Conservation (phyloP, 2,797 vertebrate genomes). For the Anguilla marmorata region DNA sequence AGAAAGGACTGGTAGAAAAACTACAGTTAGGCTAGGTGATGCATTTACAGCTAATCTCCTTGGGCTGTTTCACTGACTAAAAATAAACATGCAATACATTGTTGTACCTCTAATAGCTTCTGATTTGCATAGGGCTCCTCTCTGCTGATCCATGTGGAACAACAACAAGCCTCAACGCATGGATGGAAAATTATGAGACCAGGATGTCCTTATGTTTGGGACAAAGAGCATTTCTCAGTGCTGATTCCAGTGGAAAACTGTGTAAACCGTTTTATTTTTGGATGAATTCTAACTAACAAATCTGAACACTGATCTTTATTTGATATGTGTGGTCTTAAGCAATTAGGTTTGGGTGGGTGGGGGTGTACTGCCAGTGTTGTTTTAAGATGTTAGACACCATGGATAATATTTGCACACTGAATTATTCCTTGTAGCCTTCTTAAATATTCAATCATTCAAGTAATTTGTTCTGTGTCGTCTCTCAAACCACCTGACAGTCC, state of each 20-base stretch:
- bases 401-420: neutral
- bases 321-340: neutral
- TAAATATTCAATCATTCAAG: neutral
- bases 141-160: neutral
- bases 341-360: neutral
- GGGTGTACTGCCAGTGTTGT: neutral
- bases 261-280: neutral
- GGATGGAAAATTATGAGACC: neutral
- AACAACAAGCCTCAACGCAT: neutral
- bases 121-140: slow-evolving; percentile 11
- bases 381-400: neutral
- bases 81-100: slow-evolving; percentile 33
- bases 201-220: neutral
- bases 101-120: slow-evolving; percentile 27
- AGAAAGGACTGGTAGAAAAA: neutral
- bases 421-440: neutral
- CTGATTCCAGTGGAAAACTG: neutral
- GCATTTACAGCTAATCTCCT: neutral
- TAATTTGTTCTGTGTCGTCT: neutral
- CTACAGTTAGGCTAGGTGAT: neutral
- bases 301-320: neutral
- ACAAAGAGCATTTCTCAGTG: neutral
- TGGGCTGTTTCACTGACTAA: slow-evolving; percentile 13
- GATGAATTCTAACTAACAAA: neutral
- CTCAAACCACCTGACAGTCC: neutral